These are phyloP conservation scores for Dichetophora obliterata DNA, from an alignment of 2,888 invertebrate genomes.

Conservation along the genomic window DNA sequence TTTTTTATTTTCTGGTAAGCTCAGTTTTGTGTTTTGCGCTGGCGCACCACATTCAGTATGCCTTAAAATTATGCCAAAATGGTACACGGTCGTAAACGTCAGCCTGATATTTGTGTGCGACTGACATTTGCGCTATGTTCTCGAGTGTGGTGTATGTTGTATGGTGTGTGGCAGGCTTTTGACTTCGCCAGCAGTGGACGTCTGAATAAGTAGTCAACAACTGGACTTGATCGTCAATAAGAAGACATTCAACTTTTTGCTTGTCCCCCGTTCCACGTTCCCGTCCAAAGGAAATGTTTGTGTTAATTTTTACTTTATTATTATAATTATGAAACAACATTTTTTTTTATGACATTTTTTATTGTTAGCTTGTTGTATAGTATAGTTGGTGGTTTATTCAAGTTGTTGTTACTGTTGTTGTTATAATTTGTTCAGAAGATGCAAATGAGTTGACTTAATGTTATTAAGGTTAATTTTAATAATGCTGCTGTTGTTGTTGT, in stretches of 20 bases:
- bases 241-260: conserved; percentile 12
- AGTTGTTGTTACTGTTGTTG: conserved; percentile 20
- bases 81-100: conserved; percentile 9
- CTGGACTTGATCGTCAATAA: neutral
- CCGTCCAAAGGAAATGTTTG: neutral
- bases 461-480: conserved; percentile 55
- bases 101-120: neutral
- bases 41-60: neutral
- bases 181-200: neutral
- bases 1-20: conserved; percentile 26
- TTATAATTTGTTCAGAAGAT: conserved; percentile 13
- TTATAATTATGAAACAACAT: neutral
- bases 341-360: neutral
- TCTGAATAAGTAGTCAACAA: neutral
- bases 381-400: neutral
- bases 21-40: neutral
- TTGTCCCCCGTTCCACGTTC: neutral
- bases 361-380: conserved; percentile 5
- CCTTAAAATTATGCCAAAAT: conserved; percentile 15
- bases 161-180: neutral
- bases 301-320: conserved; percentile 37
- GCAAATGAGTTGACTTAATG: conserved; percentile 23
- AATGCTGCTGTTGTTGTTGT: conserved; percentile 53
- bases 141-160: neutral
- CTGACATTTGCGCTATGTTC: conserved; percentile 1